Percentiles rank a stretch among this genome's conserved stretches.
Evolutionary conservation across 2,113 vertebrate genomes (phyloP).

Genomic region (Carollia perspicillata): DNA sequence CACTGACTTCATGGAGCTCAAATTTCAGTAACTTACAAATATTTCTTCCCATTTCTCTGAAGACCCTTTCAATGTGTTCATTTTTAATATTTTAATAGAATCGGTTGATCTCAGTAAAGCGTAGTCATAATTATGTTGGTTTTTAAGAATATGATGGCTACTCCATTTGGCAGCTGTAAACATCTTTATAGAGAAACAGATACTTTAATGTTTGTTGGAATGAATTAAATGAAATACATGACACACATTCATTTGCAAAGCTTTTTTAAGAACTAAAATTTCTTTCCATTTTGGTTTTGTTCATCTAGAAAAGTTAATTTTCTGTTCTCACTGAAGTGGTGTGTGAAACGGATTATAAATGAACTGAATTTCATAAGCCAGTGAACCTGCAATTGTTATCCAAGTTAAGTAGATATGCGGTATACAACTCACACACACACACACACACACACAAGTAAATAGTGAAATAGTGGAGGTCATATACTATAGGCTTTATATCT

Average conservation of each 20-base stretch:
- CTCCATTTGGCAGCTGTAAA: not conserved
- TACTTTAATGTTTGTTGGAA: not conserved
- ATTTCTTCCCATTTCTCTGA: not conserved
- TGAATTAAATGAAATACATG: not conserved
- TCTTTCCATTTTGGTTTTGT: not conserved
- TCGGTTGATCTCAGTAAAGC: not conserved
- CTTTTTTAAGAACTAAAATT: not conserved
- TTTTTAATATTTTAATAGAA: conserved; percentile 32
- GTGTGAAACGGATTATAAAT: not conserved
- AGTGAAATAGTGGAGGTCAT: not conserved
- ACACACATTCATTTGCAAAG: not conserved
- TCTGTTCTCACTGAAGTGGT: not conserved
- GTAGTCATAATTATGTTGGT: not conserved
- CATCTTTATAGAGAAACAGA: not conserved
- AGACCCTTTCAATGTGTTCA: not conserved
- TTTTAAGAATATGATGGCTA: not conserved
- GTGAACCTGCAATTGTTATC: not conserved
- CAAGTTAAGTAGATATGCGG: not conserved
- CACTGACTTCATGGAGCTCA: not conserved
- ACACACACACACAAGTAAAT: conserved; percentile 5
- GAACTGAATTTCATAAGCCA: not conserved
- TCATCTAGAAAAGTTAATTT: conserved; percentile 1
- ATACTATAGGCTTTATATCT: not conserved
- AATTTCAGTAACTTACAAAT: not conserved
- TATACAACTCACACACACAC: not conserved